Base-by-base conservation (phyloP, 2,113 vertebrate species). In the Scolopax mira region DNA sequence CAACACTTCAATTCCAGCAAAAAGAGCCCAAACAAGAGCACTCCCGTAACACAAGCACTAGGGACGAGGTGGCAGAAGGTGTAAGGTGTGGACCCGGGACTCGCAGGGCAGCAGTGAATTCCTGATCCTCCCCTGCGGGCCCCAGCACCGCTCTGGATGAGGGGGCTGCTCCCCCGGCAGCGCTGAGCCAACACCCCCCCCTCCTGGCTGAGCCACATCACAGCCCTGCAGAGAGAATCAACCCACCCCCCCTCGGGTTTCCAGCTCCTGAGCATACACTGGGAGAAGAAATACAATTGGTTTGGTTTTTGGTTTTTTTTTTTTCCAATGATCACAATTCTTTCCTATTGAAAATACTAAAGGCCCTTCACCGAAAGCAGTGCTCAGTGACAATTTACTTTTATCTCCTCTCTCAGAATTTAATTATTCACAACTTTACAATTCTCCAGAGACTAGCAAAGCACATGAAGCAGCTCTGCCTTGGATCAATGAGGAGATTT, bases 191-290 rank as follows among this genome's bases (percentile, higher is more conserved):
- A 91, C 86, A 93, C 74, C 91, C 91, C 97, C 97, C 96, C 55
- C 98, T 97, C 95, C 97, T 97, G 98, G 97, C 69, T 88, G 95
- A n/a, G n/a, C n/a, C n/a, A n/a, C 79, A 87, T 54, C 84, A 92
- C 49, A 15, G 33, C n/a, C 41, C 13, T 65, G 66, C 64, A 41
- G 37, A 37, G 0, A 17, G 51, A 61, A 69, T 37, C 48, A 24
- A 74, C 88, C 39, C 61, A 21, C 37, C 33, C 28, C 13, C 33
- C 41, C 9, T 0, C 7, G 35, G 37, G 31, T 84, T 67, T 8
- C 5, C n/a, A 73, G 54, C 37, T 41, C 22, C 17, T 1, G 1
- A 31, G 35, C 82, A 65, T 69, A 72, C 27, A 54, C 31, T 46
- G 64, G 21, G 5, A 66, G 33, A 66, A 83, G 33, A 62, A 93